Evolutionary conservation across 2,113 vertebrate species (phyloP), one percentile per base, ranked within the genome.

Genomic region (Gobio gobio): DNA sequence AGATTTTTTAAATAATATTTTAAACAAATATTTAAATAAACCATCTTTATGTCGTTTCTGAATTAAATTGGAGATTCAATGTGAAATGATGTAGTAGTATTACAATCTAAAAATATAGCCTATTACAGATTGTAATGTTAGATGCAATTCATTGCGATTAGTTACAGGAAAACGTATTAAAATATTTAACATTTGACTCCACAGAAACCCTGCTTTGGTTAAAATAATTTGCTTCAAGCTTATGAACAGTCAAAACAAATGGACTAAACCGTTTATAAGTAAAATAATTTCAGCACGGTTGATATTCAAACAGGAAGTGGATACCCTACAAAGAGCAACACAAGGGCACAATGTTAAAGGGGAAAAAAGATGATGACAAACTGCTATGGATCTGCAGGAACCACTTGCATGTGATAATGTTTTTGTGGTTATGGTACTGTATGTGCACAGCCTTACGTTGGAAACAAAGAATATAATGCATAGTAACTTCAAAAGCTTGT

Each of bases 211-310:
- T 70, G 9, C 36, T 70, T 72, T 22, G 20, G 18, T 43, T 43
- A 43, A 72, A 72, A 72, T 13, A n/a, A 43, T 45, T 45, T 5
- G 12, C 36, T 72, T 45, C 36, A 13, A 45, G 43, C 36, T 72
- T 20, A 6, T 20, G 22, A 45, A 45, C 22, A 2, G 20, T 73
- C 40, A 24, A 10, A 24, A 29, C 29, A 40, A 56, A 29, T 77
- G 49, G 74, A 56, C 49, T 56, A 56, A 54, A 76, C 24, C 5
- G 26, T 56, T 76, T 56, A 36, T 77, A 73, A 73, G 56, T 51
- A 56, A 49, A 24, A 73, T 12, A 22, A 18, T 18, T 54, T 6
- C 40, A 73, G 68, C 40, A 6, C 10, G 10, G 24, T 54, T 33
- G 18, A 56, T 54, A 33, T 54, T 56, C 9, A 77, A 51, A 76